These are phyloP conservation scores for Heliothis subflexa DNA, from an alignment of 1,140 invertebrate genomes.

Conservation along the genomic window DNA sequence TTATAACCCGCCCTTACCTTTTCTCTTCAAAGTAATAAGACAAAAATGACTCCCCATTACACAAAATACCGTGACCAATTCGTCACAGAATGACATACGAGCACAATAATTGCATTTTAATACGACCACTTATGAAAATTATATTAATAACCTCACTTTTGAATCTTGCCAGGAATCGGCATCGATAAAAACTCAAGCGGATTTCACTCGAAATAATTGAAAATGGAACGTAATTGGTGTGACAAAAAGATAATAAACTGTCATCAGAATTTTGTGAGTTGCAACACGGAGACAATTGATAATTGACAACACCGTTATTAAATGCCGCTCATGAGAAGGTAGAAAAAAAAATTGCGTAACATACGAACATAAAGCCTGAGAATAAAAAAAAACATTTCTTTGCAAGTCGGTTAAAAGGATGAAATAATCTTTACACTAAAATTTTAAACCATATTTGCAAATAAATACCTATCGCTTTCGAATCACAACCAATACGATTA, in stretches of 20 bases:
- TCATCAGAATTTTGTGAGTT: conserved; percentile 33
- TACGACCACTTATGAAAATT: conserved; percentile 40
- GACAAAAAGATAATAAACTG: conserved; percentile 40
- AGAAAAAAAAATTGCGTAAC: no score
- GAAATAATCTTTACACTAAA: no score
- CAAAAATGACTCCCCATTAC: conserved; percentile 20
- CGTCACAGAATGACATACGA: conserved; percentile 5
- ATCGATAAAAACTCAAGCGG: conserved; percentile 10
- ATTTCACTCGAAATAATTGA: conserved; percentile 33
- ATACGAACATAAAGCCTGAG: no score
- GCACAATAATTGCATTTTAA: conserved; percentile 34
- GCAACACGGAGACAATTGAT: conserved; percentile 35
- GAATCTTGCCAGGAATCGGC: conserved; percentile 9
- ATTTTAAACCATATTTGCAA: no score
- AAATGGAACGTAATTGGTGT: conserved; percentile 37
- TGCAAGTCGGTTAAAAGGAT: no score
- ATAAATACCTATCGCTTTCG: no score
- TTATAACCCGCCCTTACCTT: conserved; percentile 1
- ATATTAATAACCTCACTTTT: conserved; percentile 39
- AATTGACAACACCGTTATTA: conserved; percentile 23
- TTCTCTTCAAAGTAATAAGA: background rate
- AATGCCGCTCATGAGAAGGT: background rate
- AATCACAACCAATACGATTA: no score
- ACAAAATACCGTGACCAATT: conserved; percentile 36
- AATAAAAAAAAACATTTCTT: no score